Evolutionary conservation across 1,140 invertebrate species (phyloP).

Genomic region (Caenorhabditis brenneri): DNA sequence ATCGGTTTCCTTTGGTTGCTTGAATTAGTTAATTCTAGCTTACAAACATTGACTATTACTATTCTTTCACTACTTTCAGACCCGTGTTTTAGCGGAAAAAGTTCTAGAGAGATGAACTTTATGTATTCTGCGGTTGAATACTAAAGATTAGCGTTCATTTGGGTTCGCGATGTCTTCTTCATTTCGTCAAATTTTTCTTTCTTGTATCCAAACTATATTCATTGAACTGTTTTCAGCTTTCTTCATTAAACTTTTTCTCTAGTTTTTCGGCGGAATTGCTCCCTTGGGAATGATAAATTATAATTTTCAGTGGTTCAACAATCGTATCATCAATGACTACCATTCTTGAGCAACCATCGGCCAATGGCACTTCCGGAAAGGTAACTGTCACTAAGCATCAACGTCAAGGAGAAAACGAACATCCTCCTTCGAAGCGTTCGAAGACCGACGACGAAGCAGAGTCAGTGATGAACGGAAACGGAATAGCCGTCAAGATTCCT

Average conservation of each 20-base stretch:
- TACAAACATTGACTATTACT: too few species aligned
- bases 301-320: background rate
- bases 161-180: too few species aligned
- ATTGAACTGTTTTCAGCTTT: background rate
- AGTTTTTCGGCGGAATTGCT: background rate
- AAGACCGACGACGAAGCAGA: background rate
- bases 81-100: too few species aligned
- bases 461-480: background rate
- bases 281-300: background rate
- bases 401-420: conserved; percentile 1
- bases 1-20: too few species aligned
- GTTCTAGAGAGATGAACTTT: too few species aligned
- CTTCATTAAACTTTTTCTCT: background rate
- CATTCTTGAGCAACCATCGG: conserved; percentile 14
- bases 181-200: too few species aligned
- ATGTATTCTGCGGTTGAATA: too few species aligned
- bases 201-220: background rate
- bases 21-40: too few species aligned
- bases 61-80: too few species aligned
- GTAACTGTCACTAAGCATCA: background rate
- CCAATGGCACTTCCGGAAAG: background rate
- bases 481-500: background rate
- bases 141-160: too few species aligned
- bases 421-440: background rate
- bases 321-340: background rate